Evolutionary conservation across 2,888 invertebrate genomes (phyloP).

Genomic region (Lacanobia wlatinum): DNA sequence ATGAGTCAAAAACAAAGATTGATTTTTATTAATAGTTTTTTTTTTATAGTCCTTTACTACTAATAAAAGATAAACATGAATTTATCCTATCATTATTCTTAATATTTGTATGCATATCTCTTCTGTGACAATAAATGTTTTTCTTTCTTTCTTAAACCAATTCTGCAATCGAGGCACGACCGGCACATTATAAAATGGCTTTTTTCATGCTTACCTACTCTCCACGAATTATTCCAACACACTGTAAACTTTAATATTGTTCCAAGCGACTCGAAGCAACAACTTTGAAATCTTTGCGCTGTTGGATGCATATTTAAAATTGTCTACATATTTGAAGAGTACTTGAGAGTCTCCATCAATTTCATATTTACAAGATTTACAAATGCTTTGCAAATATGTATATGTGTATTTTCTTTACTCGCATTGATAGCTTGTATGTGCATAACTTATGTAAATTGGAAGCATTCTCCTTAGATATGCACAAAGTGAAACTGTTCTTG

Average conservation of each 20-base stretch:
- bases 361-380: slow-evolving; percentile 13
- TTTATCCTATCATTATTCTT: no score
- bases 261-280: background rate
- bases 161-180: no score
- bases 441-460: background rate
- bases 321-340: slow-evolving; percentile 6
- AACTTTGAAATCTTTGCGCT: background rate
- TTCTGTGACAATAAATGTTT: no score
- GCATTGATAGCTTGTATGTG: background rate
- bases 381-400: no score
- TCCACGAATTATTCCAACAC: background rate
- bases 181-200: no score
- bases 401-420: background rate
- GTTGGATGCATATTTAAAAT: slow-evolving; percentile 8
- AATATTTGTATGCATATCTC: no score
- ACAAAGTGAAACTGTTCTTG: slow-evolving; percentile 7
- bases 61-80: no score
- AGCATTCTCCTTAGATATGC: background rate
- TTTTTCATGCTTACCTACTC: no score
- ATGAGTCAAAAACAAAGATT: background rate
- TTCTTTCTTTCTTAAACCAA: no score
- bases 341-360: slow-evolving; percentile 1
- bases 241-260: slow-evolving; percentile 5
- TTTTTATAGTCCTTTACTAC: no score
- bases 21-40: no score